These are phyloP conservation scores for Drosophila biarmipes DNA, from an alignment of 1,140 invertebrate genomes.

Conservation along the genomic window DNA sequence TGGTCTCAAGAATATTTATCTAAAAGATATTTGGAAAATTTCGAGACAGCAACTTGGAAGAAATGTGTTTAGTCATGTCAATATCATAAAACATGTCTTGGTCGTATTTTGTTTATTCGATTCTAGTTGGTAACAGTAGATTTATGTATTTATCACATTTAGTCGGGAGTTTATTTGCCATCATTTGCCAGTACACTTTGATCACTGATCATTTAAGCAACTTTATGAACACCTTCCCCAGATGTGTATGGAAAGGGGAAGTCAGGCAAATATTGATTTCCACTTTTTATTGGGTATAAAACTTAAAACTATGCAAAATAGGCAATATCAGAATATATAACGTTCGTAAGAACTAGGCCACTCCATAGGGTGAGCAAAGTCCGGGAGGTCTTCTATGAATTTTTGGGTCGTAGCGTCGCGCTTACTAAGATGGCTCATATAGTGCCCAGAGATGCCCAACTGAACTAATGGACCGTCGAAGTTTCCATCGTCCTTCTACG, in stretches of 20 bases:
- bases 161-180: neutral
- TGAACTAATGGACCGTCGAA: slow-evolving; percentile 53
- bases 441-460: slow-evolving; percentile 60
- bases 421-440: slow-evolving; percentile 49
- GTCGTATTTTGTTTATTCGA: neutral
- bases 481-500: slow-evolving; percentile 84
- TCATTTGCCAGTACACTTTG: neutral
- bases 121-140: neutral
- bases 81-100: neutral
- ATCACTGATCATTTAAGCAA: neutral
- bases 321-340: slow-evolving; percentile 22
- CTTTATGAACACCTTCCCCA: neutral
- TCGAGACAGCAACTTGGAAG: neutral
- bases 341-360: slow-evolving; percentile 66
- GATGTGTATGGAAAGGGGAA: too few species aligned
- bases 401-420: slow-evolving; percentile 38
- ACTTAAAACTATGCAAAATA: neutral
- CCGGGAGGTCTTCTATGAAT: slow-evolving; percentile 56
- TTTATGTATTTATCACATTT: slow-evolving; percentile 1
- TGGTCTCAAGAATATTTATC: too few species aligned
- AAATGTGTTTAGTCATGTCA: neutral
- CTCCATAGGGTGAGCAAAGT: slow-evolving; percentile 69
- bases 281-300: neutral
- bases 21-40: too few species aligned
- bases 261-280: neutral